Percentiles rank a stretch among this genome's conserved stretches.
These are phyloP conservation scores for Camelus dromedarius DNA, from an alignment of 2,113 vertebrate species.

Conservation along the genomic window DNA sequence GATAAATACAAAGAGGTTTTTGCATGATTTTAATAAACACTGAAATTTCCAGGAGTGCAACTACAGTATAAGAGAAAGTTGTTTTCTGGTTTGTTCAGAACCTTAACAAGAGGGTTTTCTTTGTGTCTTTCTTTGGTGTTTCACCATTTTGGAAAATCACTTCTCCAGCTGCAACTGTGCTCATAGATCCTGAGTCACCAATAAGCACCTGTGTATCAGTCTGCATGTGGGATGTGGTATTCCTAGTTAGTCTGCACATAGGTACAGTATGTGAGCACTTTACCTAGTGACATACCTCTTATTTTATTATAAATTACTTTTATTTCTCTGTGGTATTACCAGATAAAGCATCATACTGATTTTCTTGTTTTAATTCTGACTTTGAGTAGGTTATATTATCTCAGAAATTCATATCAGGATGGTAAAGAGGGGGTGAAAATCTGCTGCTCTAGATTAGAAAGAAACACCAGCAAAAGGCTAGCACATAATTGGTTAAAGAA, in stretches of 20 bases:
- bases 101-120: not conserved
- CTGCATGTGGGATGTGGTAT: not conserved
- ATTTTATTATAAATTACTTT: not conserved
- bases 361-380: not conserved
- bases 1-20: not conserved
- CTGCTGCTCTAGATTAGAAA: not conserved
- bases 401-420: not conserved
- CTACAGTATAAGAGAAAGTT: not conserved
- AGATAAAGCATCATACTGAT: not conserved
- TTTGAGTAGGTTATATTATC: not conserved
- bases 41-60: slow-evolving; percentile 2
- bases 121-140: not conserved
- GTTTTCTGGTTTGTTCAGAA: slow-evolving; percentile 18
- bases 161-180: not conserved
- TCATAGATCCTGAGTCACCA: not conserved
- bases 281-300: not conserved
- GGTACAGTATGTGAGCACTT: not conserved
- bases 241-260: not conserved
- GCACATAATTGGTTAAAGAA: not conserved
- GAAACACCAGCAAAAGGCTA: not conserved
- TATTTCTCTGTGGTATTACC: not conserved
- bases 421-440: not conserved
- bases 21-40: not conserved
- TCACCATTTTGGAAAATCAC: not conserved
- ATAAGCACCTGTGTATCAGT: not conserved